These are phyloP conservation scores for Forbesichthys agassizii DNA, from an alignment of 2,113 vertebrate species.

Conservation along the genomic window DNA sequence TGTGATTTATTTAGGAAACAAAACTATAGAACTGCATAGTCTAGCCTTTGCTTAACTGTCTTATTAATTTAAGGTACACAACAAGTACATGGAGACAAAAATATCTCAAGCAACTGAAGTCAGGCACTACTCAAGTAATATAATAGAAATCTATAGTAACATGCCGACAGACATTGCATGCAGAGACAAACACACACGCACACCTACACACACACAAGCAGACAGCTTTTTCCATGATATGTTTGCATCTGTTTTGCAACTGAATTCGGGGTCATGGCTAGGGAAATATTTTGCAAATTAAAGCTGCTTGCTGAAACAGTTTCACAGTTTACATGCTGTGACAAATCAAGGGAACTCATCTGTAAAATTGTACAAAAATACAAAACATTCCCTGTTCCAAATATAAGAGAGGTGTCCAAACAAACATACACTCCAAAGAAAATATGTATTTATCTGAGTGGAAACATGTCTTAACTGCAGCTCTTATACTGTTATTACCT, in stretches of 20 bases:
- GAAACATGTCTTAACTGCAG: neutral
- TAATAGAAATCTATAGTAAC: too few species aligned
- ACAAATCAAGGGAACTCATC: neutral
- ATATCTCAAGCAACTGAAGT: too few species aligned
- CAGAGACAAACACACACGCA: neutral
- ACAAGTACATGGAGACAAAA: too few species aligned
- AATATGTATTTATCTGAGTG: too few species aligned
- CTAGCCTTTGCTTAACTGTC: too few species aligned
- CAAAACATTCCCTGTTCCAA: neutral
- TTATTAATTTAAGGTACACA: too few species aligned
- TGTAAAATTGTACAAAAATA: neutral
- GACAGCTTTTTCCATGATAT: constrained; percentile 27
- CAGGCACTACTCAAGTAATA: too few species aligned
- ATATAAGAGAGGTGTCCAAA: neutral
- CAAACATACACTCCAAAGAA: neutral
- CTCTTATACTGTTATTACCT: constrained; percentile 5
- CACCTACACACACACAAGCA: constrained; percentile 6
- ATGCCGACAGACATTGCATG: neutral
- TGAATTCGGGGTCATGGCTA: constrained; percentile 35
- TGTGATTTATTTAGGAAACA: too few species aligned
- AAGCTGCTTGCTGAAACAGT: constrained; percentile 31
- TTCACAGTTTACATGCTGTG: neutral
- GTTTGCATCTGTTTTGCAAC: constrained; percentile 67
- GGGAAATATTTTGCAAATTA: constrained; percentile 52
- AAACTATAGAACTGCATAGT: too few species aligned